Base-by-base conservation (phyloP, 37 sponge, comb jelly and placozoan species). In the Theonella swinhoei region DNA sequence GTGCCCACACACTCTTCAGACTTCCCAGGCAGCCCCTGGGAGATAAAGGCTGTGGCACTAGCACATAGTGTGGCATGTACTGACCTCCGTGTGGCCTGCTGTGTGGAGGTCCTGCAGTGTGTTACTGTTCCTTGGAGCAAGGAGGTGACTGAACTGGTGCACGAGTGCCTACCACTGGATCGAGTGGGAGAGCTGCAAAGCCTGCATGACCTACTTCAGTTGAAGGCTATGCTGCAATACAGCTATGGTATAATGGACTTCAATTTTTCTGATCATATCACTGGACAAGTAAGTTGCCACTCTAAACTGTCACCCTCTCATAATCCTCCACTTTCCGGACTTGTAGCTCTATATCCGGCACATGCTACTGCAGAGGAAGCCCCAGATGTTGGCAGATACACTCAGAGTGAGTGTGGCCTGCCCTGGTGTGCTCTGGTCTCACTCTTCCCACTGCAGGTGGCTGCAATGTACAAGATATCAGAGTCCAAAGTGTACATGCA, bases 101-200 rank as follows among this genome's bases (percentile, higher is more conserved):
- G 85, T 68, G 63, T 81, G 25, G 87, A 89, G 74, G 40, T 93
- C 4, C 75, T 88, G 30, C 75, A 37, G 23, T 59, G 76, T 31
- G 76, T 71, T 19, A 80, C 25, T 0, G 61, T 68, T 28, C 71
- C 81, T 1, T 93, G 93, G 93, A 86, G 83, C 64, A 64, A 77
- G 34, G 68, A 28, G 28, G 90, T 93, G 75, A 87, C 85, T 63
- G 74, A 65, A 17, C 70, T 89, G 62, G 86, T 93, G 11, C 86
- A 81, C 63, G 54, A 72, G 39, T 81, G 83, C 47, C 73, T 89
- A 0, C 54, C 54, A 7, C 37, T 20, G 5, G 23, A 3, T 19
- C 3, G 5, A 26, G 77, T 58, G 40, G 35, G 62, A 24, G 59
- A 42, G n/a, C 90, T 93, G 19, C 29, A 69, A 75, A 82, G 62